Evolutionary conservation across 1,140 invertebrate genomes (phyloP), one percentile per base, ranked within the genome.

Genomic region (Zaprionus nigranus): DNA sequence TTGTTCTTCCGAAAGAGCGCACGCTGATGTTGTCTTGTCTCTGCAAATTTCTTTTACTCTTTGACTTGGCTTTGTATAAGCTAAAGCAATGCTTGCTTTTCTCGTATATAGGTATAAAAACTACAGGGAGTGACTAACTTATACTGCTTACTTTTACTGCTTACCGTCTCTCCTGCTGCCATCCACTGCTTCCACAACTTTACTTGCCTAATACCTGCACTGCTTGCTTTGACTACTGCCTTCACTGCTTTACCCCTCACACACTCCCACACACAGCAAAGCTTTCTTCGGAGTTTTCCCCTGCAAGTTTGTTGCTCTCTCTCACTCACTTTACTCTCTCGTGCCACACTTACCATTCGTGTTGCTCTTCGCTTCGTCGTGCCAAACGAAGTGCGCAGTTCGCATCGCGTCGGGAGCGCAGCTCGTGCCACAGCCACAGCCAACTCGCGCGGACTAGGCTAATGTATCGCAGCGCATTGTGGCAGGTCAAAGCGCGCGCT

Each of bases 401-500:
- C 22, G 49, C 36, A 38, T 57, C 51, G 51, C 13, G 30, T 26
- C 26, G 5, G 26, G 46, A 54, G 40, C 30, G 36, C 51, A 15
- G 24, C 38, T 69, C 60, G 46, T 60, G 36, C 11, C 22, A 51
- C 56, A 12, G 20, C 17, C 46, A 22, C n/a, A 12, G 3, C 1
- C 17, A 5, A 51, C 20, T 51, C 40, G 20, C 53, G 54, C 71
- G 65, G 63, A 40, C 65, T 54, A 71, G 83, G 85, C 85, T 84
- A 84, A 88, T 84, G 78, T 75, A 84, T 74, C 61, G 56, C 57
- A 51, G 60, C 85, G 85, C 82, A 85, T 90, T 88, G 85, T 88
- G 85, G 85, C 85, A 88, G 85, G 85, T 88, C 85, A 82, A 90
- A 90, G 85, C 65, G 75, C 65, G 75, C 84, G 79, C 68, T 87